Conservation (phyloP, 2,113 vertebrate species). For the Fulica atra region DNA sequence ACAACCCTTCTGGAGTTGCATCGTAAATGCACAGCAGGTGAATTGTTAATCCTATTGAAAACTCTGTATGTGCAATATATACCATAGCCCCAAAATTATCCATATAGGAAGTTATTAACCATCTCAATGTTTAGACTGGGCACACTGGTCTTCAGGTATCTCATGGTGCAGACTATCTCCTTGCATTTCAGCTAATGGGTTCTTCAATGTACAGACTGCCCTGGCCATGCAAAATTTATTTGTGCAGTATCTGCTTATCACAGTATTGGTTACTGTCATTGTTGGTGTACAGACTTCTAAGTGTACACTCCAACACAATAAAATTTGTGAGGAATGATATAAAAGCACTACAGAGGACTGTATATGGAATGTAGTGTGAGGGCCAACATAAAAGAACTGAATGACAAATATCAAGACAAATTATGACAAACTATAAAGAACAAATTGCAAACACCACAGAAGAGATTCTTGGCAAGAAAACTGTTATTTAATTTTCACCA, state of each 20-base stretch:
- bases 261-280: not conserved
- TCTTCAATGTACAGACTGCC: not conserved
- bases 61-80: not conserved
- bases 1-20: not conserved
- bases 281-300: not conserved
- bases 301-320: rapidly evolving
- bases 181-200: not conserved
- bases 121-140: not conserved
- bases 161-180: not conserved
- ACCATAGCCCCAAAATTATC: not conserved
- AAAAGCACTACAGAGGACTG: not conserved
- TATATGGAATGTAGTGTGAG: not conserved
- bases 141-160: not conserved
- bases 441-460: not conserved
- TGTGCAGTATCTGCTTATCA: not conserved
- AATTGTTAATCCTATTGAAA: not conserved
- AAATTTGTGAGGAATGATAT: not conserved
- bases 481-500: not conserved
- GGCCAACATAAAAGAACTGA: not conserved
- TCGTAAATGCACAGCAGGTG: not conserved
- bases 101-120: not conserved
- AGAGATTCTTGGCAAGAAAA: not conserved
- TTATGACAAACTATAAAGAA: not conserved
- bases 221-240: not conserved
- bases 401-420: not conserved